phyloP scores from a whole-genome alignment of 2,797 vertebrate species.

The Eutrigla gurnardus region DNA sequence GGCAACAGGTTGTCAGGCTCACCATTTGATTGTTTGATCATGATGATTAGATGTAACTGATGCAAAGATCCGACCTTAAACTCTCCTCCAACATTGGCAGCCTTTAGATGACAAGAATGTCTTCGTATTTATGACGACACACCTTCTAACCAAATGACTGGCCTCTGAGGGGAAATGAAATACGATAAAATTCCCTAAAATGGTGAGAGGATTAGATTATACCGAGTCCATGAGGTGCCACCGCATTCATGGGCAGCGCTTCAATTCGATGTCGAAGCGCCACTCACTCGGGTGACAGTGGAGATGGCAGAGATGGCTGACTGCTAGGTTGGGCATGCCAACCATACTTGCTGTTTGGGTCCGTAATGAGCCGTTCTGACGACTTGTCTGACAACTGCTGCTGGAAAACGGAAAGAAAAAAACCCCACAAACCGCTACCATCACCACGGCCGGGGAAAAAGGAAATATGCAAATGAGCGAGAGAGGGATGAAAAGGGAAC shows the following conservation, averaged over 20 bases:
- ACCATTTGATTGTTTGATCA: too few relatives aligned
- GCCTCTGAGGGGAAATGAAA: background rate
- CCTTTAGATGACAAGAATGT: constrained; percentile 11
- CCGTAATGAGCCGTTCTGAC: constrained; percentile 72
- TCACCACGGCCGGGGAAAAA: constrained; percentile 35
- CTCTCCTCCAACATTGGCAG: background rate
- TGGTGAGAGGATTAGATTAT: too few relatives aligned
- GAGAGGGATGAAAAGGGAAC: constrained; percentile 25
- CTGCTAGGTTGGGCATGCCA: constrained; percentile 50
- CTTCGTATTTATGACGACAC: background rate
- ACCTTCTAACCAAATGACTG: constrained; percentile 19
- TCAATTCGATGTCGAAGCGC: constrained; percentile 34
- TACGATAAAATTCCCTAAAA: background rate
- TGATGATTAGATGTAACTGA: background rate
- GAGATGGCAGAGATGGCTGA: constrained; percentile 47
- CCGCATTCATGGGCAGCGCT: constrained; percentile 14
- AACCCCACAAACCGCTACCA: constrained; percentile 16
- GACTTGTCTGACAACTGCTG: constrained; percentile 66
- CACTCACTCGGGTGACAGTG: constrained; percentile 51
- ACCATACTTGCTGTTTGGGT: constrained; percentile 47
- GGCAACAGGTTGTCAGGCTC: constrained; percentile 39
- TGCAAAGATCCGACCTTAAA: background rate
- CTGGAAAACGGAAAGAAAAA: constrained; percentile 23
- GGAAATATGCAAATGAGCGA: constrained; percentile 51
- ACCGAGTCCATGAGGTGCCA: constrained; percentile 28